Conservation (phyloP, 2,113 vertebrate genomes). For the Percina caprodes region DNA sequence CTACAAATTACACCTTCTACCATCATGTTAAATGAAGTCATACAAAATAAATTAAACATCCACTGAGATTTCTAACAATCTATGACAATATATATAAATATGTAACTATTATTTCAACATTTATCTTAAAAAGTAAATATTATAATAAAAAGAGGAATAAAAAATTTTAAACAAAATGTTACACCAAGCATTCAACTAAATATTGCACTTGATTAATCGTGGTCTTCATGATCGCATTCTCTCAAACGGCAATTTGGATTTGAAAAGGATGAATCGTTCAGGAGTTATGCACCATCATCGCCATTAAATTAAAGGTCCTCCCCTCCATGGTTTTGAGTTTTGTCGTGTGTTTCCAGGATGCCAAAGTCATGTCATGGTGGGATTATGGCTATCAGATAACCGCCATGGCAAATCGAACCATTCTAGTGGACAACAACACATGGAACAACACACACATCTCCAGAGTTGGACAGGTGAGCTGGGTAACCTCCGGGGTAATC, state of each 20-base stretch:
- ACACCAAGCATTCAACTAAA: no score
- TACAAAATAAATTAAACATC: no score
- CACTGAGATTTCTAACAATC: no score
- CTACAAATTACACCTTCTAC: no score
- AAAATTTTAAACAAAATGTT: background rate
- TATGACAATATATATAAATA: no score
- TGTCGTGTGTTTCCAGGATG: constrained; percentile 85
- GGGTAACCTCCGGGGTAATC: background rate
- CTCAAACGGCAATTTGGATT: no score
- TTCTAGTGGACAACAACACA: constrained; percentile 98
- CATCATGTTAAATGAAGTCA: no score
- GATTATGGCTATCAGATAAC: constrained; percentile 99
- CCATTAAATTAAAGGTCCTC: background rate
- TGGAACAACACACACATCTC: constrained; percentile 99
- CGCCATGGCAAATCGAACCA: constrained; percentile 98
- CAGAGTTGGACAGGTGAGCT: constrained; percentile 93
- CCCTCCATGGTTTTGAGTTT: background rate
- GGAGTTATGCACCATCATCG: background rate
- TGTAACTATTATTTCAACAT: no score
- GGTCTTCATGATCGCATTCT: no score
- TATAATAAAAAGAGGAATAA: no score
- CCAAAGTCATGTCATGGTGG: constrained; percentile 99
- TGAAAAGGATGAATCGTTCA: background rate
- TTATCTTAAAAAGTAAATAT: no score
- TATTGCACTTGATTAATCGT: no score